Percentiles rank a stretch among this genome's conserved stretches.
Evolutionary conservation across 2,797 vertebrate species (phyloP).

Genomic region (Sebastes iracundus): DNA sequence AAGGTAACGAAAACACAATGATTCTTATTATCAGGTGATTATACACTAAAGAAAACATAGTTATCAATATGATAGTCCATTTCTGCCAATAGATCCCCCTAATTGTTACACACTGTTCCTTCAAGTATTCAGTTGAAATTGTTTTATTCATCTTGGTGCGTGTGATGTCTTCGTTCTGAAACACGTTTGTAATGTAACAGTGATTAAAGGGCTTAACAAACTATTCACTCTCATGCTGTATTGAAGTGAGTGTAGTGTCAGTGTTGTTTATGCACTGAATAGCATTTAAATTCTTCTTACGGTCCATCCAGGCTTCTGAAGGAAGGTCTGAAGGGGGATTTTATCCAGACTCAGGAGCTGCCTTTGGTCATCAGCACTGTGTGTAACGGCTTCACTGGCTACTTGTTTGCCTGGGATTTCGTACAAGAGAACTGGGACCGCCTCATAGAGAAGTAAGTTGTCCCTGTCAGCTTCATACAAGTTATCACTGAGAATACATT

Average conservation of each 20-base stretch:
- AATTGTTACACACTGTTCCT: neutral
- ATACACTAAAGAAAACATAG: too few species aligned
- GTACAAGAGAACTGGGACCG: constrained; percentile 94
- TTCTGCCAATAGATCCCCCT: too few species aligned
- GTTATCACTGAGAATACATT: neutral
- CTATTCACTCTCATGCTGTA: neutral
- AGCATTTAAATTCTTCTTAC: neutral
- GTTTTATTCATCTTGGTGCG: neutral
- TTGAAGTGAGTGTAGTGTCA: neutral
- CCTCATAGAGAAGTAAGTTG: constrained; percentile 90
- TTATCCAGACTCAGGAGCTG: constrained; percentile 89
- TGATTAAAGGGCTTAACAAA: neutral
- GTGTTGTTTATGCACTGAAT: neutral
- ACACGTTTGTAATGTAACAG: neutral
- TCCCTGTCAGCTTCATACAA: neutral
- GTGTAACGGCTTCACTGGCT: constrained; percentile 84
- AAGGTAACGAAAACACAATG: too few species aligned
- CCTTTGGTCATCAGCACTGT: constrained; percentile 84
- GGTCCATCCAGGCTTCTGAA: constrained; percentile 86
- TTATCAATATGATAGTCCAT: neutral
- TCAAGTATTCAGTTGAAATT: neutral
- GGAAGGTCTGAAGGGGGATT: constrained; percentile 81
- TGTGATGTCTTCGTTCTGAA: neutral
- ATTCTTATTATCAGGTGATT: too few species aligned
- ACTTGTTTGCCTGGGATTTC: constrained; percentile 95